phyloP scores from a whole-genome alignment of 2,797 vertebrate genomes.

The Coregonus sp. region DNA sequence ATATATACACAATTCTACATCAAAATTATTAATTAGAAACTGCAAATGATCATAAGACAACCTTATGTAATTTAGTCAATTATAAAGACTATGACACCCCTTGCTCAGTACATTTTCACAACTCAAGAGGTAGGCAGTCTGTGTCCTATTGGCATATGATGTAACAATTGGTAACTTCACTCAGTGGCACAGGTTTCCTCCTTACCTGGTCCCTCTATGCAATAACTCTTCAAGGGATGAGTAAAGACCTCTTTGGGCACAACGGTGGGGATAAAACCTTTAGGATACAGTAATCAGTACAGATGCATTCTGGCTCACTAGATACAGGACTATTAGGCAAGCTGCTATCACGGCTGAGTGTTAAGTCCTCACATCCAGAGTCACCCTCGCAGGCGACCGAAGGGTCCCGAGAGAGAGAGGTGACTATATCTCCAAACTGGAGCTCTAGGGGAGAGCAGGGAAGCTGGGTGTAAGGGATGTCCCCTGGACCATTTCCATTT shows the following conservation, averaged over 20 bases:
- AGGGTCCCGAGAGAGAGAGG: constrained; percentile 17
- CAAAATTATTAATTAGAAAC: too few relatives aligned
- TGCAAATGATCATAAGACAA: neutral
- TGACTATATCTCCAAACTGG: neutral
- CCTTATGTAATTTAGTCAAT: neutral
- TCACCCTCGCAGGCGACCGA: constrained; percentile 30
- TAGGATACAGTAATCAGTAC: constrained; percentile 49
- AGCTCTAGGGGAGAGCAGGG: constrained; percentile 32
- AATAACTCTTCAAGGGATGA: neutral
- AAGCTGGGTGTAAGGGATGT: constrained; percentile 49
- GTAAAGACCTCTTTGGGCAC: constrained; percentile 22
- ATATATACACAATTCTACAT: too few relatives aligned
- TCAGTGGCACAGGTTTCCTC: neutral
- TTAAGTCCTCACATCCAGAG: constrained; percentile 49
- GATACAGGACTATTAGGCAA: constrained; percentile 27
- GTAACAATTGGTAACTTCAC: neutral
- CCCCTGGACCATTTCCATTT: constrained; percentile 1
- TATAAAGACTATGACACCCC: neutral
- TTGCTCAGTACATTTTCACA: neutral
- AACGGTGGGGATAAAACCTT: constrained; percentile 51
- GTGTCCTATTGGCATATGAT: neutral
- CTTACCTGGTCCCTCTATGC: neutral
- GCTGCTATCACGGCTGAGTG: constrained; percentile 40
- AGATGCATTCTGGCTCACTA: neutral
- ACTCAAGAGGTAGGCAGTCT: neutral